Evolutionary conservation across 2,113 vertebrate genomes (phyloP), one percentile per base, ranked within the genome.

Genomic region (Ictalurus punctatus): DNA sequence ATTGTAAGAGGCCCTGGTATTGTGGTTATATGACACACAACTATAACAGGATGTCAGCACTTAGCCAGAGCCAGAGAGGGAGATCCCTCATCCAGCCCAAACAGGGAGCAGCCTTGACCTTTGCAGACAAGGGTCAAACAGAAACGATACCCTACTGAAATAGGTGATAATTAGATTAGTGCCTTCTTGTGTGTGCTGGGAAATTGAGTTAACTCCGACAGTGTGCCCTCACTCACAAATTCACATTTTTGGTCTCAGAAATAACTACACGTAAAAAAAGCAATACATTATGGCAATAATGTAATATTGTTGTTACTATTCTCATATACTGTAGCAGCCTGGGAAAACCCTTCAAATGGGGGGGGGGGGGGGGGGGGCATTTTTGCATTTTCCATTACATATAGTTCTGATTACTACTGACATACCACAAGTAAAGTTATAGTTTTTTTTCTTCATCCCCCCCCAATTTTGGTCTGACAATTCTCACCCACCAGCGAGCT

Each of bases 51-150:
- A 89, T 54, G 44, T 71, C 69, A 73, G 37, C 52, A 85, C 52
- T 85, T 85, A 56, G 48, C 44, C 86, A 21, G 27, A 65, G 27
- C 71, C 37, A 48, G 27, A 86, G n/a, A 37, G n/a, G 88, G 17
- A 61, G 4, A 79, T 67, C 78, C 61, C 37, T 44, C 74, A 89
- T 63, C 82, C 30, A 76, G 54, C 81, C 56, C 69, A 84, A 73
- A 86, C 88, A 84, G 86, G 86, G 90, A 86, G 78, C 83, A 88
- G 83, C 84, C 30, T 34, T 90, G 90, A 92, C 91, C 91, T 92
- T 90, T 79, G 52, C 76, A 91, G 81, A 67, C 74, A 82, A 74
- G 86, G 88, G 84, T 87, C 89, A 88, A 65, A 71, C 74, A 23
- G 67, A 69, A 83, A 48, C 52, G 79, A 84, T 79, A 88, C 37